Conservation (phyloP, 1,140 invertebrate species). For the Drosophila simulans region DNA sequence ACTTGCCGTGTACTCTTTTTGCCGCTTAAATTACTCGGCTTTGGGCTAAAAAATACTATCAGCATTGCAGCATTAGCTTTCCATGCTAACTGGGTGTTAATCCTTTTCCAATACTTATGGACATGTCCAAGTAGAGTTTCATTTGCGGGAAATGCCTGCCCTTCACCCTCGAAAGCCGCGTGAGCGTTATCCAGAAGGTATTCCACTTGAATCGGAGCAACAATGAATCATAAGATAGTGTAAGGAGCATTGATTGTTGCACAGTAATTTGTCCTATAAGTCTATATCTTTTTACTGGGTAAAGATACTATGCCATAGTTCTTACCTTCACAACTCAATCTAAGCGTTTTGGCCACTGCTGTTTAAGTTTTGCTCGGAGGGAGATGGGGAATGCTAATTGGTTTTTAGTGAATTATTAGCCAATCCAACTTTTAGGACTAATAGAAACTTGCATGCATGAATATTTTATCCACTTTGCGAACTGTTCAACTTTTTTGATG, state of each 20-base stretch:
- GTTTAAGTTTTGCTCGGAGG: conserved; percentile 37
- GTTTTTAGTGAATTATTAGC: conserved; percentile 68
- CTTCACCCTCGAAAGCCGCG: conserved; percentile 30
- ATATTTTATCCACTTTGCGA: conserved; percentile 77
- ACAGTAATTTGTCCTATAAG: too few species aligned
- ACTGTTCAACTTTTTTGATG: conserved; percentile 78
- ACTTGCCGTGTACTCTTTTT: conserved; percentile 21
- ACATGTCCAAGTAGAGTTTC: conserved; percentile 19
- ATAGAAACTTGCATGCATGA: conserved; percentile 77
- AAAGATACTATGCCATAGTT: background rate
- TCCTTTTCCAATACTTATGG: background rate
- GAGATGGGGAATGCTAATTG: conserved; percentile 57
- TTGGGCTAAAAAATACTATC: too few species aligned
- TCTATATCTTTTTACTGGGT: too few species aligned
- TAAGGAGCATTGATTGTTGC: too few species aligned
- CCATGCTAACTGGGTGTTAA: background rate
- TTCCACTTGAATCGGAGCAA: background rate
- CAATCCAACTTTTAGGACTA: conserved; percentile 71
- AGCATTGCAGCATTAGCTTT: too few species aligned
- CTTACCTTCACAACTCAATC: background rate
- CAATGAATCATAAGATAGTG: too few species aligned
- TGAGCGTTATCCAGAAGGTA: too few species aligned
- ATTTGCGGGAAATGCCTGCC: conserved; percentile 57
- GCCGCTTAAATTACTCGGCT: conserved; percentile 2
- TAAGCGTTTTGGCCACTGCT: conserved; percentile 7